Evolutionary conservation across 2,888 invertebrate genomes (phyloP).

Genomic region (Ametastegia equiseti): DNA sequence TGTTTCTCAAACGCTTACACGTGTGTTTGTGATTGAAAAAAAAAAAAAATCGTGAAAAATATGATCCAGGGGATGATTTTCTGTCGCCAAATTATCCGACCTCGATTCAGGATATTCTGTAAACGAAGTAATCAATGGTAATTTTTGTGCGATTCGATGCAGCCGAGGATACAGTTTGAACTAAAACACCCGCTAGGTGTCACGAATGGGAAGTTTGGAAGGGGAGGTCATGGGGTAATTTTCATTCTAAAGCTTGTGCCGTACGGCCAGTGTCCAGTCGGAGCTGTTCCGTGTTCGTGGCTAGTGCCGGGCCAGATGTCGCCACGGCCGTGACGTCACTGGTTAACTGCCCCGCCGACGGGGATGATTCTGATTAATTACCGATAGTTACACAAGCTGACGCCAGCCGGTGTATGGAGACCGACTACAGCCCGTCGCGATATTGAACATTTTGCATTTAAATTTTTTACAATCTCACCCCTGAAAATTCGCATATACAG

Average conservation of each 20-base stretch:
- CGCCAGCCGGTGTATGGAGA: conserved; percentile 67
- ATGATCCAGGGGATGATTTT: neutral
- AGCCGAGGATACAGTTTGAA: neutral
- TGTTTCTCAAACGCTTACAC: neutral
- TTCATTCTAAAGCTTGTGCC: conserved; percentile 67
- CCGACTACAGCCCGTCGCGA: conserved; percentile 47
- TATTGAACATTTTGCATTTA: conserved; percentile 51
- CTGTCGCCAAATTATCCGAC: no score
- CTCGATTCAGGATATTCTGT: neutral
- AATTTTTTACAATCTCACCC: conserved; percentile 37
- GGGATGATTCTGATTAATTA: conserved; percentile 76
- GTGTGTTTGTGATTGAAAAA: neutral
- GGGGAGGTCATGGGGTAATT: conserved; percentile 62
- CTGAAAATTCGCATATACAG: neutral
- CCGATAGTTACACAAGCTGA: conserved; percentile 75
- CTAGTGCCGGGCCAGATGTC: conserved; percentile 71
- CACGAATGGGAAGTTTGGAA: conserved; percentile 20
- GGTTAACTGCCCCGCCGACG: conserved; percentile 72
- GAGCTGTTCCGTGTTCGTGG: conserved; percentile 66
- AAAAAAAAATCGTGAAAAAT: neutral
- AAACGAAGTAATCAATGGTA: neutral
- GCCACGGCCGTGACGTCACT: conserved; percentile 75
- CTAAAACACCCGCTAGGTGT: conserved; percentile 11
- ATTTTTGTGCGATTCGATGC: neutral
- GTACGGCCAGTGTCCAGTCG: conserved; percentile 62